Base-by-base conservation (phyloP, 2,113 vertebrate species). In the Prolemur simus region DNA sequence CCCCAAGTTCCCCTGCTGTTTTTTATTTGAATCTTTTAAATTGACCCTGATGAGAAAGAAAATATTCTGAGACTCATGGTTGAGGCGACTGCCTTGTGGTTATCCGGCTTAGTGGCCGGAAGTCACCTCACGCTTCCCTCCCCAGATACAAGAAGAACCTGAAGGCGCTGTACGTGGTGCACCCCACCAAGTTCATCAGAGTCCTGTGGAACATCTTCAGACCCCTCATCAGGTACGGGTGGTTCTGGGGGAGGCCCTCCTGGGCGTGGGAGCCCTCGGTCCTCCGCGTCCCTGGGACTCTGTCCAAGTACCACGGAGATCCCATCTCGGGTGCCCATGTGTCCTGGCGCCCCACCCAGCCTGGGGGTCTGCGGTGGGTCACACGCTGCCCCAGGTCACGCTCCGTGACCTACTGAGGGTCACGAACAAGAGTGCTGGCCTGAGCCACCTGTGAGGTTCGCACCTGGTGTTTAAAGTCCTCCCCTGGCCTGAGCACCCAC, bases 61-160 rank as follows among this genome's bases (percentile, higher is more conserved):
- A 14, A 87, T 14, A 20, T 32, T 9, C 78, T 11, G 71, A 8
- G 34, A 25, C 12, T 42, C 2, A 0, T 0, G 0, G 15, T 18
- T 0, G 8, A n/a, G 37, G 32, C 29, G 8, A 5, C 37, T 0
- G 2, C 8, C 2, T 1, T 2, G 25, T 0, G 3, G 42, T 25
- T 3, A 1, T 6, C 5, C 15, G 2, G 23, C 32, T 15, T 2
- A 0, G 0, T 0, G n/a, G 15, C 34, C 74, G 52, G 47, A 71
- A 5, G 1, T 4, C 42, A 0, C 1, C 37, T 0, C 29, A 0
- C 0, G 1, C 80, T 97, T 96, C 84, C 95, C 94, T 91, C 92
- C 94, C 13, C 95, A 99, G 99, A 95, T 99, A 99, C 98, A 99
- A 99, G 98, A 99, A 99, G 98, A 99, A 99, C 97, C 97, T 99